phyloP scores from a whole-genome alignment of 2,797 vertebrate genomes.

The Astyanax mexicanus region DNA sequence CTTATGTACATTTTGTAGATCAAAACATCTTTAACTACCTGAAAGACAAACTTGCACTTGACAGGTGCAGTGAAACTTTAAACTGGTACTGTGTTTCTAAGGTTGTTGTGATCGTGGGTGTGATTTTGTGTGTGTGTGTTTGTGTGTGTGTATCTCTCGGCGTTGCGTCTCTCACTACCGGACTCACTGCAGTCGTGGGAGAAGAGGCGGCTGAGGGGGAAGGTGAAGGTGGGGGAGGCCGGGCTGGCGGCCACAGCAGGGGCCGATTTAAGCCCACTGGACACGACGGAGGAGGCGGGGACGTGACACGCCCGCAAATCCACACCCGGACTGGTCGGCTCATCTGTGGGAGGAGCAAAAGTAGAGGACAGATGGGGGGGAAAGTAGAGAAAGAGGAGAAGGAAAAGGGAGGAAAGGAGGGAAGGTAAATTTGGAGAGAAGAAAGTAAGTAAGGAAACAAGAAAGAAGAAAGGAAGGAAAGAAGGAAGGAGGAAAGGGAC shows the following conservation, averaged over 20 bases:
- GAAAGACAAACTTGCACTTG: too few species aligned
- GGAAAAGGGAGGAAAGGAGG: not conserved
- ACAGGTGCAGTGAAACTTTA: not conserved
- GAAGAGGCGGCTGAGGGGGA: constrained; percentile 90
- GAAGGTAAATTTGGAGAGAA: not conserved
- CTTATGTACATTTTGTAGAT: too few species aligned
- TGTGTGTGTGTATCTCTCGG: constrained; percentile 21
- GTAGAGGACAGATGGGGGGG: constrained; percentile 8
- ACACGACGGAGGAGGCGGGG: constrained; percentile 95
- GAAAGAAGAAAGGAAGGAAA: not conserved
- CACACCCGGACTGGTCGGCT: constrained; percentile 94
- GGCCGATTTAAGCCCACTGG: constrained; percentile 92
- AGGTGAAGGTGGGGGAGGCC: constrained; percentile 91
- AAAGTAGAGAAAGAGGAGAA: not conserved
- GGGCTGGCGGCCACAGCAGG: constrained; percentile 86
- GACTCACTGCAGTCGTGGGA: constrained; percentile 97
- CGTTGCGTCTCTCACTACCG: constrained; percentile 10
- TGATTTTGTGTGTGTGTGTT: not conserved
- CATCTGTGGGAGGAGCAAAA: constrained; percentile 80
- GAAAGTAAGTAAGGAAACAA: not conserved
- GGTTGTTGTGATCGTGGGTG: not conserved
- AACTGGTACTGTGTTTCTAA: not conserved
- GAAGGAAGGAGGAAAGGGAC: constrained; percentile 49
- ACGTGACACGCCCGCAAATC: constrained; percentile 94
- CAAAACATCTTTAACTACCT: too few species aligned